phyloP scores from a whole-genome alignment of 2,888 invertebrate genomes.

The Syritta pipiens region DNA sequence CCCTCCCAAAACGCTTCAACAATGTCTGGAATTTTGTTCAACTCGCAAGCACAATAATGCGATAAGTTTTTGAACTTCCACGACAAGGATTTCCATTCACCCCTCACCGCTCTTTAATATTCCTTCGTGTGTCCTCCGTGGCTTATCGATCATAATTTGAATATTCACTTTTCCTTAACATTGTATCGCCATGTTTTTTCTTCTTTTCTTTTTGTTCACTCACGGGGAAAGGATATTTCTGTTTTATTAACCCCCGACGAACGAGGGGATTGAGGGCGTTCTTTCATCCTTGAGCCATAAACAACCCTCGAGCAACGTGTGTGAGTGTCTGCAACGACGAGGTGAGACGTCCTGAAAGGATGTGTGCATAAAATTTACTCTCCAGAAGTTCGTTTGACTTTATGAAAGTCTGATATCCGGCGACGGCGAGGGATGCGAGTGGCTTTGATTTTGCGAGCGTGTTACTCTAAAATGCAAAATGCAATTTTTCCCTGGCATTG shows the following conservation, averaged over 20 bases:
- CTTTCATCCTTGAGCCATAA: not conserved
- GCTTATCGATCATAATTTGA: conserved; percentile 35
- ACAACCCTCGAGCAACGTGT: not conserved
- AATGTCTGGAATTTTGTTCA: too few relatives aligned
- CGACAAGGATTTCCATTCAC: not conserved
- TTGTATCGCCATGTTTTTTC: too few relatives aligned
- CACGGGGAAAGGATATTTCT: too few relatives aligned
- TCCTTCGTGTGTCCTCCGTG: not conserved
- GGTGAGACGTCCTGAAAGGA: not conserved
- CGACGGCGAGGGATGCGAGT: not conserved
- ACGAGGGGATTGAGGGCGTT: not conserved
- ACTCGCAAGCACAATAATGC: too few relatives aligned
- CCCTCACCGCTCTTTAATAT: not conserved
- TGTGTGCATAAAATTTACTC: conserved; percentile 25
- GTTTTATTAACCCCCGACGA: not conserved
- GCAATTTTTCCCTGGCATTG: conserved; percentile 43
- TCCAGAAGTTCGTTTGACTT: conserved; percentile 44
- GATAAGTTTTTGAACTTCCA: not conserved
- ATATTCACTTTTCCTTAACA: conserved; percentile 1
- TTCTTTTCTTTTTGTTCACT: too few relatives aligned
- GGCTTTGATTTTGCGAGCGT: conserved; percentile 34
- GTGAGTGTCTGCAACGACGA: not conserved
- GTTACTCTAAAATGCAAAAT: conserved; percentile 60
- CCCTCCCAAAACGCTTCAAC: too few relatives aligned
- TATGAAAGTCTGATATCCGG: conserved; percentile 9